phyloP scores from a whole-genome alignment of 2,888 invertebrate species.

The Camponotus fellah region DNA sequence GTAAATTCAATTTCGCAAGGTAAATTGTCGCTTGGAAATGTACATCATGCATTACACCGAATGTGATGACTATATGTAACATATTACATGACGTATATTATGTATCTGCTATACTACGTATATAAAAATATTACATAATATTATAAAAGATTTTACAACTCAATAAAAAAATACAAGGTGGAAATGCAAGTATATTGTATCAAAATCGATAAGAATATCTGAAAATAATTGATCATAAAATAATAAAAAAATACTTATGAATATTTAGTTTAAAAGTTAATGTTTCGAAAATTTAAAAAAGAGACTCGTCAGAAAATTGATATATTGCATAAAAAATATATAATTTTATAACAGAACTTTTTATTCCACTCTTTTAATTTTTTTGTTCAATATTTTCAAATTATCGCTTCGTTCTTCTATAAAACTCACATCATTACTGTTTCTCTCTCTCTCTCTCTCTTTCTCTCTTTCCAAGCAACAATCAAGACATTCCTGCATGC shows the following conservation, averaged over 20 bases:
- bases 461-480: slow-evolving; percentile 6
- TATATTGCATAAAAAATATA: neutral
- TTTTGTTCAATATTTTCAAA: neutral
- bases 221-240: neutral
- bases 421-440: slow-evolving; percentile 3
- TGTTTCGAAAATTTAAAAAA: neutral
- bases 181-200: neutral
- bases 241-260: neutral
- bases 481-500: slow-evolving; percentile 50
- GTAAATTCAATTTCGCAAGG: slow-evolving; percentile 35
- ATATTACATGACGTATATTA: neutral
- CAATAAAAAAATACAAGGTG: neutral
- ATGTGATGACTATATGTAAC: neutral
- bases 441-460: neutral
- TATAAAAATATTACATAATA: neutral
- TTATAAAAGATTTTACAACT: neutral
- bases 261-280: neutral
- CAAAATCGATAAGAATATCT: neutral
- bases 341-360: neutral
- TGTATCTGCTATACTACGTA: neutral
- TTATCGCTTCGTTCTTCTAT: neutral
- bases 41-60: slow-evolving; percentile 4
- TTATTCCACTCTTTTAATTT: neutral
- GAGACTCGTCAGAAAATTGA: neutral
- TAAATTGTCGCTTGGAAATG: slow-evolving; percentile 45